Base-by-base conservation (phyloP, 2,888 invertebrate species). In the Sphaeridia pumilis region DNA sequence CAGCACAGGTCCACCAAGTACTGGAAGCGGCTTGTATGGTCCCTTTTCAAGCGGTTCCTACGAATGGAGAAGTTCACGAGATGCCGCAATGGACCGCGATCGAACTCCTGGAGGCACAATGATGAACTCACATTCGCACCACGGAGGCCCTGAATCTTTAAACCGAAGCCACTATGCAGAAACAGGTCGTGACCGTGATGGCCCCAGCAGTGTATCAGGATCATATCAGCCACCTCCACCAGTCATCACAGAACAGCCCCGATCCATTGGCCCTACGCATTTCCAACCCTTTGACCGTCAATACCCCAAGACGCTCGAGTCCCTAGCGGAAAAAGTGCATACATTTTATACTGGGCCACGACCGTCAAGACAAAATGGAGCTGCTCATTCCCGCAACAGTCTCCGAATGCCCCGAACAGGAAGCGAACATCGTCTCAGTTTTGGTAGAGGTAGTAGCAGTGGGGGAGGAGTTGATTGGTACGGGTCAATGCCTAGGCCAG, bases 261-360 rank as follows among this genome's bases (percentile, higher is more conserved):
- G 88, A 69, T 72, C 75, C 45, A 80, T 84, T 58, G 77, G 64
- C 34, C 68, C 81, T 52, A 85, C 87, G 61, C 82, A 87, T 68
- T 89, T 87, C 71, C 87, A 87, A 58, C 87, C 87, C 4, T 90
- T 88, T 71, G 88, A 89, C 69, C 78, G 88, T 58, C 81, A 79
- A 3, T 85, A 85, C 69, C 86, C 87, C 2, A 89, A 89, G 69
- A 90, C 90, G 1, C 72, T 90, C 62, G 90, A 90, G 70, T 89
- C 88, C 67, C 76, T 92, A 50, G 89, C 90, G 4, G 90, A 92
- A 70, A 89, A 89, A 73, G 89, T 90, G 52, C 90, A 90, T 70
- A 83, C 88, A 49, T 88, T 87, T 71, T 86, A 87, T 68, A 77
- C 79, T n/a, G 78, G 79, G 26, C 63, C 65, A 22, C 49, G 66